These are phyloP conservation scores for Ceriagrion tenellum DNA, from an alignment of 2,888 invertebrate species.

Conservation along the genomic window DNA sequence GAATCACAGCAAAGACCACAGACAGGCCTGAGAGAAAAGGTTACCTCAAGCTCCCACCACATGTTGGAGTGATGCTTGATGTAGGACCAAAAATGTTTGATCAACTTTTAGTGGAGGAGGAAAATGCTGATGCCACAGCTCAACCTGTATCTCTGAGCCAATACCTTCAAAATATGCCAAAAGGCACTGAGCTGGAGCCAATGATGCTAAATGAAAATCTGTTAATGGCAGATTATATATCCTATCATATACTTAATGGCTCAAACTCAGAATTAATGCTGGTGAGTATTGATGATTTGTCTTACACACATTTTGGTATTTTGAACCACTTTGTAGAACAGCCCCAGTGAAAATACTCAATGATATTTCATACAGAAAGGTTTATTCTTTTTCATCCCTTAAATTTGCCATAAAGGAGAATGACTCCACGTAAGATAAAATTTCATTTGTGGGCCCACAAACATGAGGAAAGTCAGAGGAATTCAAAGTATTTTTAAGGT, in stretches of 20 bases:
- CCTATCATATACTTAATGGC: slow-evolving; percentile 37
- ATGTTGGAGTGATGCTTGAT: not conserved
- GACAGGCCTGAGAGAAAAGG: slow-evolving; percentile 40
- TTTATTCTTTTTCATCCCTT: too few relatives aligned
- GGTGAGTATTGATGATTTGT: slow-evolving; percentile 2
- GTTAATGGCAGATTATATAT: slow-evolving; percentile 61
- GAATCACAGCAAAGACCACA: slow-evolving; percentile 10
- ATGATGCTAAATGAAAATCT: slow-evolving; percentile 58
- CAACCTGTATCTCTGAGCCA: slow-evolving; percentile 17
- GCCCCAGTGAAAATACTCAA: too few relatives aligned
- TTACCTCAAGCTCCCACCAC: slow-evolving; percentile 11
- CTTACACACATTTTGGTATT: not conserved
- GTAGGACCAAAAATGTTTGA: slow-evolving; percentile 41
- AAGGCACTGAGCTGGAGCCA: slow-evolving; percentile 27
- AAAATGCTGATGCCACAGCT: slow-evolving; percentile 37
- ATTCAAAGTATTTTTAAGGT: too few relatives aligned
- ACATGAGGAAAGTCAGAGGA: too few relatives aligned
- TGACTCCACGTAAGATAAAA: too few relatives aligned
- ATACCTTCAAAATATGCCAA: slow-evolving; percentile 57
- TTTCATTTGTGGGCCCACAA: too few relatives aligned
- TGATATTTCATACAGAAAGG: too few relatives aligned
- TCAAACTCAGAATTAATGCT: slow-evolving; percentile 44
- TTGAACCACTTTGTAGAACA: too few relatives aligned
- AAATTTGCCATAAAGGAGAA: too few relatives aligned
- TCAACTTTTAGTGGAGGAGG: slow-evolving; percentile 44